Percentiles rank a stretch among this genome's conserved stretches.
Evolutionary conservation across 2,113 vertebrate species (phyloP).

Genomic region (Suricata suricatta): DNA sequence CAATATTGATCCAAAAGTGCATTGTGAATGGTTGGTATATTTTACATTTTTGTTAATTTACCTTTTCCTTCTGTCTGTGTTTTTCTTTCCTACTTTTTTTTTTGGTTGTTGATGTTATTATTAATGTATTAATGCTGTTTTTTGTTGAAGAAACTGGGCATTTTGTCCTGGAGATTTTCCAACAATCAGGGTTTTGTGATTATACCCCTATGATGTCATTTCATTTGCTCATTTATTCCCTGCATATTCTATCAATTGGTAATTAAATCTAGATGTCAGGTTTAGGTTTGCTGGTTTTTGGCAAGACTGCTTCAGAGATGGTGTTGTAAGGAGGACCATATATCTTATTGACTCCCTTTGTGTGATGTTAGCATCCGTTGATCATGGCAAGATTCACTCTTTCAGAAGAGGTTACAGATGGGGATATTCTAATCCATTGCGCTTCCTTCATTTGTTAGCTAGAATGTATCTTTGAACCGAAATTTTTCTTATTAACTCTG

Average conservation of each 20-base stretch:
- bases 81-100: not conserved
- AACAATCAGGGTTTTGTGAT: not conserved
- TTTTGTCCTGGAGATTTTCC: not conserved
- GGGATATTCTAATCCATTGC: not conserved
- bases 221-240: not conserved
- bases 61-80: not conserved
- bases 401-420: not conserved
- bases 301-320: not conserved
- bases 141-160: not conserved
- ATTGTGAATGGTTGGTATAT: not conserved
- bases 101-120: not conserved
- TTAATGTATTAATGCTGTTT: not conserved
- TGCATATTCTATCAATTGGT: not conserved
- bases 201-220: not conserved
- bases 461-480: not conserved
- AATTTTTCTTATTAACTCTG: not conserved
- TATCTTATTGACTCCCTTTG: not conserved
- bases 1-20: not conserved
- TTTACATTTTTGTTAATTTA: not conserved
- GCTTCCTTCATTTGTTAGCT: not conserved
- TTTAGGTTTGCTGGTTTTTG: not conserved
- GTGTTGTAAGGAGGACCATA: not conserved
- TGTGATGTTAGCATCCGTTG: not conserved
- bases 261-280: not conserved
- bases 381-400: not conserved